Conservation (phyloP, 1,140 invertebrate genomes). For the Hyposmocoma kahamanoa region DNA sequence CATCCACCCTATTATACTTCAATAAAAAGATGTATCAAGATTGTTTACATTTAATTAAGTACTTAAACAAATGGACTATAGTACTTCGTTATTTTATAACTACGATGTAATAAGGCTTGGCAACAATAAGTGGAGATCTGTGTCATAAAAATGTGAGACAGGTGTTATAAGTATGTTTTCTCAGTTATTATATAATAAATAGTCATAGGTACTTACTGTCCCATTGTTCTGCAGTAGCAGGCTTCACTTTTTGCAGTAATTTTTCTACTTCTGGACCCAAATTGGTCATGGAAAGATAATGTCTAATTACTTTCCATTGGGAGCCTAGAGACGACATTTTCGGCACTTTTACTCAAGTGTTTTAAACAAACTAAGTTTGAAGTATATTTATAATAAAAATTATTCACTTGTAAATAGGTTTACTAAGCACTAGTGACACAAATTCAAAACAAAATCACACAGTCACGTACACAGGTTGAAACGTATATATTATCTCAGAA, state of each 20-base stretch:
- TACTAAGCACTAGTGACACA: background rate
- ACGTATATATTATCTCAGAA: background rate
- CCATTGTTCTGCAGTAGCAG: slow-evolving; percentile 59
- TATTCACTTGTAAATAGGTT: slow-evolving; percentile 1
- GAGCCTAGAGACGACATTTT: slow-evolving; percentile 61
- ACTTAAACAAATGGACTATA: too few species aligned
- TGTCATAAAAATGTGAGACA: too few species aligned
- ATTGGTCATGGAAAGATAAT: slow-evolving; percentile 57
- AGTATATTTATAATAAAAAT: background rate
- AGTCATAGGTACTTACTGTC: slow-evolving; percentile 43
- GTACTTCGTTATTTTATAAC: too few species aligned
- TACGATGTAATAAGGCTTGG: too few species aligned
- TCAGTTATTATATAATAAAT: background rate
- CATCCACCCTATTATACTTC: too few species aligned
- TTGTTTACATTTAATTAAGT: too few species aligned
- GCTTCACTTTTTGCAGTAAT: slow-evolving; percentile 55
- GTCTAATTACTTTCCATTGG: slow-evolving; percentile 57
- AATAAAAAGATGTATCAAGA: too few species aligned
- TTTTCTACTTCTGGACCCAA: slow-evolving; percentile 58
- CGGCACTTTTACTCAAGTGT: slow-evolving; percentile 4
- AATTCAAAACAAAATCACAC: background rate
- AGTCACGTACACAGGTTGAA: background rate
- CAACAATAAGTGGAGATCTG: too few species aligned
- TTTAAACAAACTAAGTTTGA: background rate
- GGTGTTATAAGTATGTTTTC: too few species aligned